A percentile compares a stretch with the other conserved stretches of the same genome.
Conservation (phyloP, 2,888 invertebrate genomes). For the Trichogramma evanescens region DNA sequence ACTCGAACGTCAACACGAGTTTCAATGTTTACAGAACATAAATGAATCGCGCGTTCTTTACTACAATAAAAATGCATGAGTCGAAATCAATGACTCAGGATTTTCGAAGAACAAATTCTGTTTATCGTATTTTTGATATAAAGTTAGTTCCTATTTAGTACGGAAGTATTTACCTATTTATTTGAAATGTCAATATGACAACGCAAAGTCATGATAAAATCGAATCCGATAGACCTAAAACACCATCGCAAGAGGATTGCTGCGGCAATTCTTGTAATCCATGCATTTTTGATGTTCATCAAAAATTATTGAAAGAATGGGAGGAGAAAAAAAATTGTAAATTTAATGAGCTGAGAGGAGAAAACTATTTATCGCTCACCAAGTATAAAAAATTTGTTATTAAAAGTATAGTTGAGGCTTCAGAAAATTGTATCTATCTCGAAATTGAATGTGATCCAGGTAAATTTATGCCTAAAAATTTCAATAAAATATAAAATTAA, state of each 20-base stretch:
- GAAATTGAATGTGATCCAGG: slow-evolving; percentile 12
- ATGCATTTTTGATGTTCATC: slow-evolving; percentile 40
- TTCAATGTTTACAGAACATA: no score
- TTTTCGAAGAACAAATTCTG: no score
- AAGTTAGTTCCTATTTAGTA: no score
- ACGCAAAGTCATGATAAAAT: not conserved
- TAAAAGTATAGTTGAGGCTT: slow-evolving; percentile 13
- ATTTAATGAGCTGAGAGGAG: slow-evolving; percentile 8
- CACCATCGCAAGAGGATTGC: slow-evolving; percentile 37
- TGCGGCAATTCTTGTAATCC: slow-evolving; percentile 40
- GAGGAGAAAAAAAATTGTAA: slow-evolving; percentile 23
- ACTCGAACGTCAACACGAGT: no score
- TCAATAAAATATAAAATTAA: not conserved
- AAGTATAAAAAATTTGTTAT: slow-evolving; percentile 20
- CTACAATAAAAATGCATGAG: no score
- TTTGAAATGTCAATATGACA: not conserved
- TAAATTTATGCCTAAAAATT: slow-evolving; percentile 1
- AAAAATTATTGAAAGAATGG: slow-evolving; percentile 33
- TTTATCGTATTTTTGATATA: no score
- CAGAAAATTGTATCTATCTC: slow-evolving; percentile 24
- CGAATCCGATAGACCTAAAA: slow-evolving; percentile 28
- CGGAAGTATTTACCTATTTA: no score
- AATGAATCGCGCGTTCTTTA: no score
- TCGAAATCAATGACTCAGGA: no score
- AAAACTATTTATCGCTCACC: slow-evolving; percentile 19